Evolutionary conservation across 1,140 invertebrate species (phyloP).

Genomic region (Pseudomyrmex cubaensis): DNA sequence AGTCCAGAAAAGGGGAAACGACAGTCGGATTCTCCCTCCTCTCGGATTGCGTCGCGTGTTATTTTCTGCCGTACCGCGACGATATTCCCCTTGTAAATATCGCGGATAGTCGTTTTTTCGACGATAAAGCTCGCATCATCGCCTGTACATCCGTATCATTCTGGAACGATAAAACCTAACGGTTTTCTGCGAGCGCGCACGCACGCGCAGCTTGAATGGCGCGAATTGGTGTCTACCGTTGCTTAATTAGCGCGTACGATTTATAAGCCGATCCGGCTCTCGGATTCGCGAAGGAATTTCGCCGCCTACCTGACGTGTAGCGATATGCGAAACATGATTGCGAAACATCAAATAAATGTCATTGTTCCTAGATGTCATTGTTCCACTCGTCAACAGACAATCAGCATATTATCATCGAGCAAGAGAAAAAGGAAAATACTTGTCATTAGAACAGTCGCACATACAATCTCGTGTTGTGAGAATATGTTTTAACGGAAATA

Average conservation of each 20-base stretch:
- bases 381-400: too few relatives aligned
- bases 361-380: too few relatives aligned
- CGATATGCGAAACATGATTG: conserved; percentile 25
- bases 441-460: too few relatives aligned
- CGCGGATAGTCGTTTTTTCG: conserved; percentile 24
- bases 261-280: conserved; percentile 34
- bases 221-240: conserved; percentile 38
- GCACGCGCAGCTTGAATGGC: conserved; percentile 13
- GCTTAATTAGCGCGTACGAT: conserved; percentile 52
- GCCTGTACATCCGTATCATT: conserved; percentile 21
- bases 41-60: neutral
- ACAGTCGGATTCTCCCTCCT: neutral
- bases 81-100: conserved; percentile 38
- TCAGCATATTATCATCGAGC: too few relatives aligned
- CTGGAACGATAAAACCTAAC: conserved; percentile 49
- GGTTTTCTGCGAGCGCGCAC: neutral
- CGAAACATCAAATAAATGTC: conserved; percentile 36
- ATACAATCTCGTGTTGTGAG: too few relatives aligned
- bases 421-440: too few relatives aligned
- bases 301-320: conserved; percentile 13
- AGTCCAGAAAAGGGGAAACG: neutral
- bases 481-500: too few relatives aligned
- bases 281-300: conserved; percentile 35
- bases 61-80: conserved; percentile 4
- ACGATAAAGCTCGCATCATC: conserved; percentile 22